phyloP scores from a whole-genome alignment of 2,888 invertebrate genomes.

The Drosophila paracracens region DNA sequence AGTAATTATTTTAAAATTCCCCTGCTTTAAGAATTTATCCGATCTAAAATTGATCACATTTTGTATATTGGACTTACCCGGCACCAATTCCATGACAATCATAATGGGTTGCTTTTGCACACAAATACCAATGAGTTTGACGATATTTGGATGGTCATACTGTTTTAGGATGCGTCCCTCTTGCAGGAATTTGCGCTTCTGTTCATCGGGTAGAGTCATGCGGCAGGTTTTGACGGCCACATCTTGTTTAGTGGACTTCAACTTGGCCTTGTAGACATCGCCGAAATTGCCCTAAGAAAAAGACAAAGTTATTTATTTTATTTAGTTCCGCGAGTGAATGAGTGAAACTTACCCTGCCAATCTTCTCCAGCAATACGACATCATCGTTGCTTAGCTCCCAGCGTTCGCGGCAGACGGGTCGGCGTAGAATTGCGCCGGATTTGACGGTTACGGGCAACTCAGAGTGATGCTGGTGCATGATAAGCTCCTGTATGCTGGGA shows the following conservation, averaged over 20 bases:
- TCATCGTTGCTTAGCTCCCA: constrained; percentile 99
- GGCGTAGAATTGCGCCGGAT: constrained; percentile 94
- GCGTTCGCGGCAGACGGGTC: constrained; percentile 94
- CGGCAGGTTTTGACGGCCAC: constrained; percentile 98
- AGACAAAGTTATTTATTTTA: not conserved
- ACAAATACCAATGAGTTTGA: constrained; percentile 97
- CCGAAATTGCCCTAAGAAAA: constrained; percentile 96
- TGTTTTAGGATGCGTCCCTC: constrained; percentile 98
- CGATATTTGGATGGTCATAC: constrained; percentile 98
- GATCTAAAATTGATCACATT: not conserved
- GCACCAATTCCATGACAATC: constrained; percentile 99
- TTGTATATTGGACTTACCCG: constrained; percentile 82
- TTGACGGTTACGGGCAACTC: constrained; percentile 95
- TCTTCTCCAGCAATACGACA: constrained; percentile 95
- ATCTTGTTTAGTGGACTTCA: constrained; percentile 92
- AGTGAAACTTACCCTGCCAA: constrained; percentile 91
- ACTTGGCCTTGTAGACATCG: constrained; percentile 96
- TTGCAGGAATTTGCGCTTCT: constrained; percentile 96
- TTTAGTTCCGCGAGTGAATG: too few species aligned
- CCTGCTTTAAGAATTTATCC: not conserved
- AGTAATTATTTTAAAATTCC: too few species aligned
- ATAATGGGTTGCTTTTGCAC: constrained; percentile 99
- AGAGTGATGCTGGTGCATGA: constrained; percentile 94
- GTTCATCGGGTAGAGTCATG: constrained; percentile 96
- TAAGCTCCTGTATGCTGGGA: constrained; percentile 96